A percentile compares a stretch with the other conserved stretches of the same genome.
These are phyloP conservation scores for Drosophila birchii DNA, from an alignment of 2,888 invertebrate species.

Conservation along the genomic window DNA sequence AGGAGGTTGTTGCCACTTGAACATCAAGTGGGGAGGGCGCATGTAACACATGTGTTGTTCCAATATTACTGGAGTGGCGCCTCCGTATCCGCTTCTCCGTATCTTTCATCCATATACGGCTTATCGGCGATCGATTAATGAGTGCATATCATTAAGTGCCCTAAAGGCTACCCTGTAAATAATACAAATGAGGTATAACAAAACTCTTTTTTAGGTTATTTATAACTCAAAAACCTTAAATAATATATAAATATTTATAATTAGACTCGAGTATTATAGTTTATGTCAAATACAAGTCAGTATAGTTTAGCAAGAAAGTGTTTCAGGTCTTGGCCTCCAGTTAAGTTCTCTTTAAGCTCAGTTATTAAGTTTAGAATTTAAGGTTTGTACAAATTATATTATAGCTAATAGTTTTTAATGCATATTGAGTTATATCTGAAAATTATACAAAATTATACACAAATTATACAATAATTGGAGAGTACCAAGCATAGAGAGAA, in stretches of 20 bases:
- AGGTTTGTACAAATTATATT: not conserved
- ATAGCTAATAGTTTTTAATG: not conserved
- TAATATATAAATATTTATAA: not conserved
- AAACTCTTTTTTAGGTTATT: not conserved
- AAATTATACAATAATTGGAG: not conserved
- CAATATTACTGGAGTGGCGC: slow-evolving; percentile 22
- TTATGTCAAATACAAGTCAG: too few relatives aligned
- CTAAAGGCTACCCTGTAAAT: not conserved
- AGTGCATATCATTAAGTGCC: slow-evolving; percentile 27
- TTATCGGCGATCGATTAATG: slow-evolving; percentile 17
- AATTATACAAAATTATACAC: too few relatives aligned
- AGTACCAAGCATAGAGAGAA: not conserved
- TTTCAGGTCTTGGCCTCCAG: not conserved
- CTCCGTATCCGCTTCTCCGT: slow-evolving; percentile 20
- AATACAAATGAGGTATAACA: not conserved
- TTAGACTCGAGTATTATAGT: not conserved
- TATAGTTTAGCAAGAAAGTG: not conserved
- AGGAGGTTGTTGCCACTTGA: slow-evolving; percentile 7
- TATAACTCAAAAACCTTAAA: not conserved
- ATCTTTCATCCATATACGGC: slow-evolving; percentile 6
- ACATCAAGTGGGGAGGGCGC: slow-evolving; percentile 6
- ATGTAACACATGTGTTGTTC: slow-evolving; percentile 25
- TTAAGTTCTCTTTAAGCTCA: not conserved
- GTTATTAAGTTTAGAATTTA: not conserved
- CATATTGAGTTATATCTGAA: too few relatives aligned